A percentile compares a stretch with the other conserved stretches of the same genome.
Evolutionary conservation across 2,888 invertebrate genomes (phyloP).

Genomic region (Clitarchus hookeri): DNA sequence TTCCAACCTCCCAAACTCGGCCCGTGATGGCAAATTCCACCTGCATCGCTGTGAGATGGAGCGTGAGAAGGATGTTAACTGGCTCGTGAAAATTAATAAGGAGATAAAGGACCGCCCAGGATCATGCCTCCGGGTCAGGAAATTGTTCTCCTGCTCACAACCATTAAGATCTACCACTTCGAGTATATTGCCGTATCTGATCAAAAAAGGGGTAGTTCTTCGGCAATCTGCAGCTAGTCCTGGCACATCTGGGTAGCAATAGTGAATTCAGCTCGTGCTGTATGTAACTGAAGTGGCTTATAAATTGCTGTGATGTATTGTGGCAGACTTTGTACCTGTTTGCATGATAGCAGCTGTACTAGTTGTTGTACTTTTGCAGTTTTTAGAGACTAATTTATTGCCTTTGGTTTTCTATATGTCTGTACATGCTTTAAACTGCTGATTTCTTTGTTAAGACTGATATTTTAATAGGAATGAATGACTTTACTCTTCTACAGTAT

Average conservation of each 20-base stretch:
- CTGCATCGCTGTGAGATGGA: conserved; percentile 68
- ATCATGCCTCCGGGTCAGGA: neutral
- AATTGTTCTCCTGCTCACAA: neutral
- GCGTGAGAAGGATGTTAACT: conserved; percentile 67
- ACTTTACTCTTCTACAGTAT: too few relatives aligned
- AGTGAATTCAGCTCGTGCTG: too few relatives aligned
- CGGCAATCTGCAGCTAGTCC: neutral
- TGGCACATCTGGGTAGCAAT: too few relatives aligned
- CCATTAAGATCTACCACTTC: neutral
- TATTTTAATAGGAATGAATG: neutral
- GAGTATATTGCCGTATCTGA: neutral
- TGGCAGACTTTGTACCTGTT: neutral
- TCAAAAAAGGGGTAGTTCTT: neutral
- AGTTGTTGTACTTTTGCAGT: neutral
- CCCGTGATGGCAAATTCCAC: conserved; percentile 75
- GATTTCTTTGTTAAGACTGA: neutral
- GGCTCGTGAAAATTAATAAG: conserved; percentile 70
- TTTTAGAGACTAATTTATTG: too few relatives aligned
- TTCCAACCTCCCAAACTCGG: conserved; percentile 75
- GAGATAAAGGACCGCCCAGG: conserved; percentile 50
- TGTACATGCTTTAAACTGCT: neutral
- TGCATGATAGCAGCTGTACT: neutral
- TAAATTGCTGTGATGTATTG: neutral
- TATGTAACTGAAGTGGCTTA: too few relatives aligned
- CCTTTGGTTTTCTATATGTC: neutral